These are phyloP conservation scores for Cacoxenus indagator DNA, from an alignment of 2,888 invertebrate species.

Conservation along the genomic window DNA sequence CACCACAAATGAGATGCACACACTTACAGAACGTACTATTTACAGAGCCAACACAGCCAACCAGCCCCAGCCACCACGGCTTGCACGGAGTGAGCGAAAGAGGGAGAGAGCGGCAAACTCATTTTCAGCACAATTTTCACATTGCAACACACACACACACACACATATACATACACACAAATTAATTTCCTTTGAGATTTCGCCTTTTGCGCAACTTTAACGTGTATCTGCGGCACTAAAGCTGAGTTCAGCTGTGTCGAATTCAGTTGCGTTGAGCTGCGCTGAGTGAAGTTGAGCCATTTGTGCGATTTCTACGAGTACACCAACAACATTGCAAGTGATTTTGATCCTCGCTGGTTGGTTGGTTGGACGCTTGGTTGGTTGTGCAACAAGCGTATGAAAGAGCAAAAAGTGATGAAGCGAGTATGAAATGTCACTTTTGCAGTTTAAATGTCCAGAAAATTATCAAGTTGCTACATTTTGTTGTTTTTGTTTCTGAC, in stretches of 20 bases:
- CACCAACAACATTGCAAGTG: background rate
- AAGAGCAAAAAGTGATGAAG: no score
- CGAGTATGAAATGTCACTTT: constrained; percentile 50
- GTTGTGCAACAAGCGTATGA: constrained; percentile 39
- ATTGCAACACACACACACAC: no score
- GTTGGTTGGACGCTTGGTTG: constrained; percentile 39
- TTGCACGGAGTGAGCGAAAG: no score
- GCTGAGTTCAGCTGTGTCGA: constrained; percentile 17
- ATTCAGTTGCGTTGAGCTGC: background rate
- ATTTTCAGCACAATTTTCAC: constrained; percentile 55
- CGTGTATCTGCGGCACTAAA: constrained; percentile 44
- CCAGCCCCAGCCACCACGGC: no score
- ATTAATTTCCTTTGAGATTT: constrained; percentile 59
- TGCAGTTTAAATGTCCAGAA: constrained; percentile 54
- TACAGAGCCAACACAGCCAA: constrained; percentile 15
- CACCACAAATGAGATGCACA: constrained; percentile 5
- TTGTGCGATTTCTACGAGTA: background rate
- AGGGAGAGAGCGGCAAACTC: constrained; percentile 41
- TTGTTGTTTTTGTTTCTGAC: constrained; percentile 6
- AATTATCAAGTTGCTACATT: constrained; percentile 51
- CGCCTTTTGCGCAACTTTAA: constrained; percentile 55
- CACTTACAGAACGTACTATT: background rate
- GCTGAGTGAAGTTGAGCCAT: background rate
- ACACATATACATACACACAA: no score
- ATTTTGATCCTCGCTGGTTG: background rate